Base-by-base conservation (phyloP, 2,888 invertebrate genomes). In the Eustalomyia histrio region DNA sequence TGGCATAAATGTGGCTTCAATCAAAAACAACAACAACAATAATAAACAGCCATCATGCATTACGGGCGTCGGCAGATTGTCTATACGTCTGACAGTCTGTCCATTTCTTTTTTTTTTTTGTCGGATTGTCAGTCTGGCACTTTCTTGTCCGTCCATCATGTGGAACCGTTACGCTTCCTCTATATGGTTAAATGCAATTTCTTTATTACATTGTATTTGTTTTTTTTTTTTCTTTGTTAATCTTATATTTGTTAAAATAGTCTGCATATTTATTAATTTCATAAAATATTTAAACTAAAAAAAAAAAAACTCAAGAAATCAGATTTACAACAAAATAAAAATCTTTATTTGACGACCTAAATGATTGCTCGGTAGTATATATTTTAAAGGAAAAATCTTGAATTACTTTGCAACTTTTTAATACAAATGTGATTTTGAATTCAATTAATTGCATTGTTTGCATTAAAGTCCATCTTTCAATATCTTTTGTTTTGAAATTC, bases 111-210 rank as follows among this genome's bases (percentile, higher is more conserved):
- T 61, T 69, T 69, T 33, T 60, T 21, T 18, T 3, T 61, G 24
- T 47, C 68, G 43, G 14, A 33, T 60, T 47, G 55, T 39, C 24
- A 7, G 47, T 16, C 29, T 43, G 17, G 1, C 17, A n/a, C n/a
- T 47, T 47, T 47, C 14, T 47, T 47, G 68, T 73, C 64, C 55
- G 68, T 76, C 57, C 64, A 47, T 81, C 83, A 84, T 78, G 84
- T 83, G 85, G 83, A 85, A 85, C 85, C 85, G 85, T 83, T 84
- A 68, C 73, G 79, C 81, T 78, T 47, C 69, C 74, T 76, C n/a
- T n/a, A n/a, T n/a, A 35, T 57, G 9, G 14, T 68, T 43, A 58
- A 58, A 61, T 21, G 43, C 18, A 63, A 63, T 16, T 71, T 50
- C 35, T 55, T 55, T 55, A 52, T 14, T 12, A 24, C 24, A n/a